Percentiles rank a stretch among this genome's conserved stretches.
phyloP scores from a whole-genome alignment of 2,888 invertebrate genomes.

The Tupiocoris notatus region DNA sequence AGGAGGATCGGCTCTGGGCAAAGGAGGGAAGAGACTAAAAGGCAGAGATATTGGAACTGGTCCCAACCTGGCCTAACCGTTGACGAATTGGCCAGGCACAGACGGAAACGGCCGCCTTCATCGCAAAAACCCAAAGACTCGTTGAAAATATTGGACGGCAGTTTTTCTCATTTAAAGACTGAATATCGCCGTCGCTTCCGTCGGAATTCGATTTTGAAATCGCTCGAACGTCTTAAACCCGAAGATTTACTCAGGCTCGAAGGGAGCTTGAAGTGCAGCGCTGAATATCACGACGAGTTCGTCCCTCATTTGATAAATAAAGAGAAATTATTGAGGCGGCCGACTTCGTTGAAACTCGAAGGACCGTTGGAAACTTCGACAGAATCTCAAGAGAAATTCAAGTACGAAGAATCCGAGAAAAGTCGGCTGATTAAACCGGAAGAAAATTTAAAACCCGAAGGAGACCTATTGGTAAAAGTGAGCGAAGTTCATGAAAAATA shows the following conservation, averaged over 20 bases:
- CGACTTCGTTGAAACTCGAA: constrained; percentile 47
- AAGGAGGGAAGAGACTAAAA: constrained; percentile 26
- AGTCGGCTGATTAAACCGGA: background rate
- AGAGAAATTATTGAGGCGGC: constrained; percentile 43
- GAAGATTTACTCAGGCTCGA: constrained; percentile 46
- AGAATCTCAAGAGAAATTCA: constrained; percentile 45
- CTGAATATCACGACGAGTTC: constrained; percentile 45
- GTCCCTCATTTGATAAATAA: constrained; percentile 1
- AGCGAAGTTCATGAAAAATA: constrained; percentile 47
- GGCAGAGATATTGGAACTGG: constrained; percentile 45
- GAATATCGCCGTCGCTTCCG: constrained; percentile 47
- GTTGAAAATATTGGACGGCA: constrained; percentile 44
- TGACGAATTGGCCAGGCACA: constrained; percentile 46
- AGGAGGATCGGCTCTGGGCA: constrained; percentile 36
- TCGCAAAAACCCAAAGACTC: constrained; percentile 42
- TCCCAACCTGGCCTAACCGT: constrained; percentile 46
- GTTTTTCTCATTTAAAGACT: constrained; percentile 46
- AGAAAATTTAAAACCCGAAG: constrained; percentile 40
- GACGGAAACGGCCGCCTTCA: constrained; percentile 44
- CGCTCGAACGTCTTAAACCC: constrained; percentile 33
- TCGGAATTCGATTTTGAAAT: constrained; percentile 40
- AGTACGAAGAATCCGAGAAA: constrained; percentile 29
- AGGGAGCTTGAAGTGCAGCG: constrained; percentile 43
- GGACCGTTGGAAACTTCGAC: constrained; percentile 45
- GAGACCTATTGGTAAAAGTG: constrained; percentile 42